Evolutionary conservation across 2,888 invertebrate species (phyloP), one percentile per base, ranked within the genome.

Genomic region (Mycogona germanica): DNA sequence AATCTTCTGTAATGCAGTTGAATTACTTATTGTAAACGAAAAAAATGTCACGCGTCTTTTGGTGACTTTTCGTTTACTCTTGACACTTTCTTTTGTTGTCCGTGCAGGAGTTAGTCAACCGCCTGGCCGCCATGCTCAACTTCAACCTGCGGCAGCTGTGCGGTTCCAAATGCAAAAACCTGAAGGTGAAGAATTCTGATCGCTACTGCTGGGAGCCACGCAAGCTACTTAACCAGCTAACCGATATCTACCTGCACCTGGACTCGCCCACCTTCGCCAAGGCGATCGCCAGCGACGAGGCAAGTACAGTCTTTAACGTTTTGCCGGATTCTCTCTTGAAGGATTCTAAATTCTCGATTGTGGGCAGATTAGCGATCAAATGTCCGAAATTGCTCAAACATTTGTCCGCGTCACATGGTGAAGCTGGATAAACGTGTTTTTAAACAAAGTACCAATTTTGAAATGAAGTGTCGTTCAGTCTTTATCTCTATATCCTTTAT

Each of bases 161-260:
- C 70, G 95, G 96, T 9, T 85, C 91, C 45, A 95, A 95, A 72
- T 96, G 95, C 75, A 87, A 89, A 72, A 74, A 74, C 64, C 76
- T 93, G 57, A 91, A 91, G 76, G 95, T 96, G 50, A 81, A 85
- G 55, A 86, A 87, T 63, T 89, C 92, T 1, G 86, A 88, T 60
- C 92, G 92, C 70, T 98, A 96, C 70, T 89, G 91, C 12, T 98
- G 97, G 97, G 91, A 96, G 68, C 97, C 97, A 21, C 79, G 91
- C 63, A 80, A 84, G 62, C 75, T 98, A 61, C 77, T 97, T 55
- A 84, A 87, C 63, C 87, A 92, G 70, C 78, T 98, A 59, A 89
- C 93, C 47, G 89, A 93, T 71, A 95, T 98, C 70, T 98, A 98
- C 76, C 77, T 97, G 65, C 93, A 97, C 72, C 78, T 98, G 61